These are phyloP conservation scores for Notothenia coriiceps DNA, from an alignment of 2,113 vertebrate genomes.

Conservation along the genomic window DNA sequence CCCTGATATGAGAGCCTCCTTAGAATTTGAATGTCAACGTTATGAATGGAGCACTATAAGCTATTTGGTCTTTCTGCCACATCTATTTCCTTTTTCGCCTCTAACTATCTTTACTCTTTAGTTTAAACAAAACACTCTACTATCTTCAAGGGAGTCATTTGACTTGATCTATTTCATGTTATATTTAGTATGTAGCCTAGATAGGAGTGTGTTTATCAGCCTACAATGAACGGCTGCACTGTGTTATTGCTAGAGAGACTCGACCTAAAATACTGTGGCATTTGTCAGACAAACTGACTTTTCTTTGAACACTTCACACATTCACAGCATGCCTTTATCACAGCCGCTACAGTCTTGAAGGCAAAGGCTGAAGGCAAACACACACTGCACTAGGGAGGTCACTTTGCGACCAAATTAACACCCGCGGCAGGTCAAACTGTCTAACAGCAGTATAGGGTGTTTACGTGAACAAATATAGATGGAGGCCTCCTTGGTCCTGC, in stretches of 20 bases:
- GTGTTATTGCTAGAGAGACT: slow-evolving; percentile 32
- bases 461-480: slow-evolving; percentile 64
- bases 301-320: slow-evolving; percentile 30
- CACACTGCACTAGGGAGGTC: slow-evolving; percentile 23
- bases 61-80: too few relatives aligned
- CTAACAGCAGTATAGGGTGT: slow-evolving; percentile 33
- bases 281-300: slow-evolving; percentile 33
- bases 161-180: slow-evolving; percentile 18
- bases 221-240: slow-evolving; percentile 24
- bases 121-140: background rate
- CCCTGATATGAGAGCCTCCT: too few relatives aligned
- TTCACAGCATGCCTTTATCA: slow-evolving; percentile 16
- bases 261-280: slow-evolving; percentile 35
- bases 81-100: background rate
- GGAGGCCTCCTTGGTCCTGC: slow-evolving; percentile 28
- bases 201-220: slow-evolving; percentile 41
- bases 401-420: slow-evolving; percentile 60
- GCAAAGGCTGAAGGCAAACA: slow-evolving; percentile 12
- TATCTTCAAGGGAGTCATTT: slow-evolving; percentile 18
- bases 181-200: slow-evolving; percentile 9
- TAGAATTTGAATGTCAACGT: too few relatives aligned
- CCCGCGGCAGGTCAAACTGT: slow-evolving; percentile 43
- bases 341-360: background rate
- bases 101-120: background rate
- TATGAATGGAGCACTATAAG: too few relatives aligned